Evolutionary conservation across 2,113 vertebrate species (phyloP), one percentile per base, ranked within the genome.

Genomic region (Coracopsis vasa): DNA sequence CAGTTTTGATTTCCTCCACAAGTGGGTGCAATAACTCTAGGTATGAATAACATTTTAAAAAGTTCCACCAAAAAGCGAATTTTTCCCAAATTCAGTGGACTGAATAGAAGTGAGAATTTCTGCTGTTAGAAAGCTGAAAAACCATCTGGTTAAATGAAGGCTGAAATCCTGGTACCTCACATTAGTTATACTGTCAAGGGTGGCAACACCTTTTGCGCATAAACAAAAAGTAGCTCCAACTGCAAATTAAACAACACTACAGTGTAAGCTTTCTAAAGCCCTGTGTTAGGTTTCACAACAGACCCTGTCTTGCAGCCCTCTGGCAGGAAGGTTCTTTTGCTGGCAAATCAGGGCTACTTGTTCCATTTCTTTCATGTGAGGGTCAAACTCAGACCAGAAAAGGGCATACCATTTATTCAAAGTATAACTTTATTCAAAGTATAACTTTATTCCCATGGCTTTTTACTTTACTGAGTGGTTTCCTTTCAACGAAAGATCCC

Each of bases 1-100:
- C 53, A 94, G 33, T 94, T 91, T 44, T 37, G 15, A 61, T n/a
- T 35, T 92, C 60, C 44, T 91, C 94, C 96, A 96, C 96, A 85
- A 95, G 96, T 85, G 91, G 95, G 96, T 82, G 94, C 91, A 94
- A 33, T 69, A 81, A 81, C 73, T 53, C 95, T 29, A 19, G 0
- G 0, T 9, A 81, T 5, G 6, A 64, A 54, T 5, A 10, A 42
- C 29, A 69, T 45, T 65, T 78, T 48, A 4, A 28, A 20, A 75
- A 58, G 65, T 41, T 80, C 11, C 71, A 83, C 29, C 25, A 47
- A 80, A 91, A 39, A 67, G 56, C 23, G 24, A 23, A 7, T 60
- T 53, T 53, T 80, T 74, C 48, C 50, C 71, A 39, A 60, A 71
- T 60, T 78, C 47, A 44, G 17, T 3, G 72, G 51, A 31, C 45